Base-by-base conservation (phyloP, 2,888 invertebrate genomes). In the Amphipoea oculea region DNA sequence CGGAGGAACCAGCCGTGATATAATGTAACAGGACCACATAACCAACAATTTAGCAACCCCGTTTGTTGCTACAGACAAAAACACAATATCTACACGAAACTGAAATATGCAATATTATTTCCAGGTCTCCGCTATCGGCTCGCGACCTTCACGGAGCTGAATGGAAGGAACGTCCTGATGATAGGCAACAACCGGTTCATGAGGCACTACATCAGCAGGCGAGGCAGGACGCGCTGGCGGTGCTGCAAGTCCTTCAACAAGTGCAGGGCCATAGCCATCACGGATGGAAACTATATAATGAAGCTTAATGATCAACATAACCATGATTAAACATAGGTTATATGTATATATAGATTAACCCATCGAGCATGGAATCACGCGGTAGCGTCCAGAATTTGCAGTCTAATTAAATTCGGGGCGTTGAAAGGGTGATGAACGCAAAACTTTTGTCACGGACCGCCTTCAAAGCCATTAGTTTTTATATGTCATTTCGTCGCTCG, bases 271-370 rank as follows among this genome's bases (percentile, higher is more conserved):
- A 96, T 95, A 73, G 96, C 94, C 72, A 95, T 96, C 87, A 96
- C 96, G 0, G 86, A 90, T 29, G 93, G 91, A 17, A 91, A 92
- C 79, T 85, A 86, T 17, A 94, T 96, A 57, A 90, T 95, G 63
- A 96, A 96, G 78, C 93, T 96, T 4, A 96, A 94, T 63, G 92
- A 96, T 78, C 79, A 88, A n/a, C 96, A 96, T 81, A 96, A 96
- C 77, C 96, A 96, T 86, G 23, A 75, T 48, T 65, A n/a, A 42
- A 7, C 14, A 4, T 45, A 20, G 29, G 7, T 48, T 12, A 48
- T 48, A 48, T 40, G 36, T 36, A 40, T 48, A 48, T 7, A 60
- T 14, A 67, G 67, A 36, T 23, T 70, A 57, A 63, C 40, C n/a
- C n/a, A 63, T 71, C 6, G 17, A 17, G 6, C 62, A 42, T 42